Percentiles rank a stretch among this genome's conserved stretches.
phyloP scores from a whole-genome alignment of 2,113 vertebrate species.

The Oostethus manadensis region DNA sequence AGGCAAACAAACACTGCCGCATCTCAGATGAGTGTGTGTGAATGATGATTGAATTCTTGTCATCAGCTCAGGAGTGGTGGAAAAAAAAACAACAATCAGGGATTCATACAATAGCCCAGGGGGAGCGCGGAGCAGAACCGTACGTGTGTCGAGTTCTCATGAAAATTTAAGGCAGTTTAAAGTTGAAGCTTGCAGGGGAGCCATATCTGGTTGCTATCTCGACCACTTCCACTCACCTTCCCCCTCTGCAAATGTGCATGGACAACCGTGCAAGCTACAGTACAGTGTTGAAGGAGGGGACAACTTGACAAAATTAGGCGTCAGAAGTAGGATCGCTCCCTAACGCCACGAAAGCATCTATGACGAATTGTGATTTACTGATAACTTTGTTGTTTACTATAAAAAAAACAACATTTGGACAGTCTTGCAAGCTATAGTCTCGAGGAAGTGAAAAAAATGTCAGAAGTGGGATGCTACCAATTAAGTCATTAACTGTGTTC shows the following conservation, averaged over 20 bases:
- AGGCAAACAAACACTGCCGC: slow-evolving; percentile 16
- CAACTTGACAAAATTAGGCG: no score
- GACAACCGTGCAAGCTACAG: no score
- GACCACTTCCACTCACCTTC: slow-evolving; percentile 12
- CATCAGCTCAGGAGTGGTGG: slow-evolving; percentile 10
- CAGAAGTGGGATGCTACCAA: no score
- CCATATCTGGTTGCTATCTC: slow-evolving; percentile 33
- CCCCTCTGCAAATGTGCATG: not conserved
- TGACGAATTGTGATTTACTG: no score
- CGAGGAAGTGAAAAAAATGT: no score
- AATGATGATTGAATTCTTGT: slow-evolving; percentile 35
- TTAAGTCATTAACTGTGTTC: no score
- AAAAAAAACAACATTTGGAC: no score
- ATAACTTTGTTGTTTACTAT: no score
- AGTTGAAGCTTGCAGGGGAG: slow-evolving; percentile 39
- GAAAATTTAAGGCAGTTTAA: slow-evolving; percentile 51
- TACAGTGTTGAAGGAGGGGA: no score
- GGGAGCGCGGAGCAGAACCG: not conserved
- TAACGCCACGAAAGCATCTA: no score
- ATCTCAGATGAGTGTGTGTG: slow-evolving; percentile 21
- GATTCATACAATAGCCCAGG: slow-evolving; percentile 2
- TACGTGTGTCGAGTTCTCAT: slow-evolving; percentile 58
- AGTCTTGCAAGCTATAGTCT: no score
- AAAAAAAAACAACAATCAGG: slow-evolving; percentile 14
- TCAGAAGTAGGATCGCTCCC: no score